Evolutionary conservation across 2,113 vertebrate species (phyloP).

Genomic region (Indicator indicator): DNA sequence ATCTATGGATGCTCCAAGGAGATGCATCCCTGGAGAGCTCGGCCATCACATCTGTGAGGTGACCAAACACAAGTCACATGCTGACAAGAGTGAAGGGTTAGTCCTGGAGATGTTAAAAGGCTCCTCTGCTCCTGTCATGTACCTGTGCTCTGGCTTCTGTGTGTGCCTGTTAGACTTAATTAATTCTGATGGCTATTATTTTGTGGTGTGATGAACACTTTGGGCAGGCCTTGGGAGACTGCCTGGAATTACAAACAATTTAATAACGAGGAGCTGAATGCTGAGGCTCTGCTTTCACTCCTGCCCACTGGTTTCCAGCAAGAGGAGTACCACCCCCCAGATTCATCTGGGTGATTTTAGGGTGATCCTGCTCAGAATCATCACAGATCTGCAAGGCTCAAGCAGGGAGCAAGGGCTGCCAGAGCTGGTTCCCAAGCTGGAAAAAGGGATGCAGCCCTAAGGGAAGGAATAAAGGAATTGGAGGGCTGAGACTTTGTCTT

Average conservation of each 20-base stretch:
- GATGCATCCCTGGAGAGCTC: neutral
- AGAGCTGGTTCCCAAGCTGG: neutral
- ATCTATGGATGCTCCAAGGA: neutral
- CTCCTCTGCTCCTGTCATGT: neutral
- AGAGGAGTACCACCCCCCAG: accelerated
- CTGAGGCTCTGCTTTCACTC: neutral
- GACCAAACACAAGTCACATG: neutral
- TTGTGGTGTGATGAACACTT: neutral
- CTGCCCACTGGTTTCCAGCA: neutral
- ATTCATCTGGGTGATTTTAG: neutral
- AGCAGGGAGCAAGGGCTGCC: neutral
- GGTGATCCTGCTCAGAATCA: neutral
- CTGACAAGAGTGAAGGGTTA: neutral
- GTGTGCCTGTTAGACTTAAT: conserved; percentile 34
- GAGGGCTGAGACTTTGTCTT: neutral
- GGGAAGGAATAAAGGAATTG: neutral
- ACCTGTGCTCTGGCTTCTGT: conserved; percentile 60
- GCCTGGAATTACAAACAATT: conserved; percentile 28
- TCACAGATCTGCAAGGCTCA: accelerated
- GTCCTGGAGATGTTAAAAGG: neutral
- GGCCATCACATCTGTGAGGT: neutral
- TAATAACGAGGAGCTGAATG: neutral
- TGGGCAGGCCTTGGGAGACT: neutral
- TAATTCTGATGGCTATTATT: conserved; percentile 38
- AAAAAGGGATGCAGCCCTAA: neutral